phyloP scores from a whole-genome alignment of 2,797 vertebrate genomes.

The Podarcis siculus region DNA sequence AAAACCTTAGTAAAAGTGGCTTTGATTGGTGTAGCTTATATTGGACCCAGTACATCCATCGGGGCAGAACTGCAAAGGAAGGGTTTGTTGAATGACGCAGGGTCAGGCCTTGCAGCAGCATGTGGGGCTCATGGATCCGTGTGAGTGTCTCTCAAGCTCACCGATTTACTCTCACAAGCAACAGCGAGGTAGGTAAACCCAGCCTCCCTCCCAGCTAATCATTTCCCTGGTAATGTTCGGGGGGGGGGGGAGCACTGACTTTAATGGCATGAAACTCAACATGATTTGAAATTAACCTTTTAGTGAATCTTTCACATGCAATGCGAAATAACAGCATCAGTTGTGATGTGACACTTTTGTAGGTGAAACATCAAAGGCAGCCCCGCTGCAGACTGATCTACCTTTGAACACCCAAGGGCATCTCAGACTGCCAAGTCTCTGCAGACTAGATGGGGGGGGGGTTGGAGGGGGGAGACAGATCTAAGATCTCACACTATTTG shows the following conservation, averaged over 20 bases:
- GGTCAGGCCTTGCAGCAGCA: background rate
- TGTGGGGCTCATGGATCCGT: too few relatives aligned
- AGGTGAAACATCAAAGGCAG: constrained; percentile 87
- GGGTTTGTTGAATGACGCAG: background rate
- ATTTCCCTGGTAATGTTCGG: constrained; percentile 23
- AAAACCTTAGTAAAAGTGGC: background rate
- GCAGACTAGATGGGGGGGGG: constrained; percentile 74
- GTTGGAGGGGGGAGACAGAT: constrained; percentile 42
- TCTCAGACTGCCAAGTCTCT: constrained; percentile 85
- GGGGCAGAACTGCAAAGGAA: background rate
- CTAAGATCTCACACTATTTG: constrained; percentile 58
- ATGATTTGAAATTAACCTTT: constrained; percentile 88
- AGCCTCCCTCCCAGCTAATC: constrained; percentile 38
- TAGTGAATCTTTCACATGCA: constrained; percentile 78
- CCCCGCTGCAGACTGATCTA: constrained; percentile 84
- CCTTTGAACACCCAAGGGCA: constrained; percentile 89
- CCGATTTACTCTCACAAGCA: background rate
- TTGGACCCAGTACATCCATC: background rate
- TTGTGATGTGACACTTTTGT: constrained; percentile 87
- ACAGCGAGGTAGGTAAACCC: background rate
- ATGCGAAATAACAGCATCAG: constrained; percentile 83
- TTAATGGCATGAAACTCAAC: constrained; percentile 79
- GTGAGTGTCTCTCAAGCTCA: background rate
- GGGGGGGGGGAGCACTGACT: constrained; percentile 60
- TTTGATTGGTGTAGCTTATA: background rate